Evolutionary conservation across 2,113 vertebrate species (phyloP), one percentile per base, ranked within the genome.

Genomic region (human): DNA sequence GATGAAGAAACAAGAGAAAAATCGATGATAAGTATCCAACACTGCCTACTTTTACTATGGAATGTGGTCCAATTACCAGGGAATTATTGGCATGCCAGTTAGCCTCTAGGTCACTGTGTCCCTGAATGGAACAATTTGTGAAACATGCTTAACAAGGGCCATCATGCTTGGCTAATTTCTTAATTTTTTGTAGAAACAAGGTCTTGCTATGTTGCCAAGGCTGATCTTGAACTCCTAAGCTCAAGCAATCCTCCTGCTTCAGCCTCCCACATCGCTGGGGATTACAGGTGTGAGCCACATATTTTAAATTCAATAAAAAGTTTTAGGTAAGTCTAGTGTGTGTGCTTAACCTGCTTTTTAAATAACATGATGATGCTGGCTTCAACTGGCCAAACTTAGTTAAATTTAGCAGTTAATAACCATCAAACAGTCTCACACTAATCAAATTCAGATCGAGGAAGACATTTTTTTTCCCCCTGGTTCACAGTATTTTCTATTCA

Each of bases 361-460:
- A 94, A 66, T 66, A 91, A 61, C 35, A 52, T 52, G 40, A 82
- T 43, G 64, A 94, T 22, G 43, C n/a, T 78, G 66, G 68, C 85
- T 95, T 92, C 81, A 68, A 79, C 8, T 64, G 45, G 75, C 75
- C 92, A 88, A 90, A 70, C 40, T 83, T n/a, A n/a, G 70, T 95
- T 96, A 90, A 93, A 93, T 84, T 93, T 55, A 72, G 72, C 92
- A 94, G 55, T 75, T 92, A 87, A 80, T 87, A 70, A 87, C 3
- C 70, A 66, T 83, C 75, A 92, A 83, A 93, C 55, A 90, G 43
- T 96, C 38, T 93, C 40, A 66, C 32, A 32, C 22, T 81, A 92
- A 96, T 79, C 59, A 73, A 90, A 80, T 40, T 96, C 76, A 89
- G 12, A 90, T 91, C 83, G 95, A 92, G 61, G 48, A 89, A 94